phyloP scores from a whole-genome alignment of 2,797 vertebrate species.

The Acropternis orthonyx region DNA sequence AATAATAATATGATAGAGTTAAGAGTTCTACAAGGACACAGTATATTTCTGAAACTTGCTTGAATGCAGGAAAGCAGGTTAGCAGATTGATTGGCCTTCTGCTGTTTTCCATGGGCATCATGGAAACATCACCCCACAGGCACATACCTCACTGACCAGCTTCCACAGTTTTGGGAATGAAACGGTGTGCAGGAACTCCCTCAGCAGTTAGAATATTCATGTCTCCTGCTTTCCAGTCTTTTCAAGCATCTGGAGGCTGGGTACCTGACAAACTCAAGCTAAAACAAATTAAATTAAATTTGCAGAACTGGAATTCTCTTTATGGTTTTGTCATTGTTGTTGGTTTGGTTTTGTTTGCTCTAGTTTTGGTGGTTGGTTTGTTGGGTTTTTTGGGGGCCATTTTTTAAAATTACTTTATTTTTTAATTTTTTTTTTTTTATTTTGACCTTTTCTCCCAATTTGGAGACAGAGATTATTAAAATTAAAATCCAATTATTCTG shows the following conservation, averaged over 20 bases:
- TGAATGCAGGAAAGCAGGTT: background rate
- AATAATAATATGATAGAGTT: background rate
- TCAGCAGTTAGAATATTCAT: background rate
- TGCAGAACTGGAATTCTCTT: background rate
- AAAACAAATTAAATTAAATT: background rate
- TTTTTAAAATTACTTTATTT: too few relatives aligned
- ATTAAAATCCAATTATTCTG: background rate
- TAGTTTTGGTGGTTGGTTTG: too few relatives aligned
- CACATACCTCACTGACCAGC: background rate
- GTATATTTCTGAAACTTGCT: background rate
- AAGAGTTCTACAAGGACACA: background rate
- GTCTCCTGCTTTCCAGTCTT: background rate
- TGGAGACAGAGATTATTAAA: background rate
- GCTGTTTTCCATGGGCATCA: background rate
- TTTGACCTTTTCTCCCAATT: background rate
- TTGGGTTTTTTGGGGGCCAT: too few relatives aligned
- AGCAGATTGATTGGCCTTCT: background rate
- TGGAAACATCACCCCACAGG: background rate
- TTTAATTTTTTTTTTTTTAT: background rate
- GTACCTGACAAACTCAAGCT: background rate
- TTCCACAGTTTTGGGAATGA: background rate
- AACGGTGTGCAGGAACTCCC: background rate
- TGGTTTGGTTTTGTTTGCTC: too few relatives aligned
- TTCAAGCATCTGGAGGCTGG: background rate
- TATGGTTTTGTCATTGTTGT: background rate